Evolutionary conservation across 1,140 invertebrate species (phyloP).

Genomic region (Acromyrmex charruanus): DNA sequence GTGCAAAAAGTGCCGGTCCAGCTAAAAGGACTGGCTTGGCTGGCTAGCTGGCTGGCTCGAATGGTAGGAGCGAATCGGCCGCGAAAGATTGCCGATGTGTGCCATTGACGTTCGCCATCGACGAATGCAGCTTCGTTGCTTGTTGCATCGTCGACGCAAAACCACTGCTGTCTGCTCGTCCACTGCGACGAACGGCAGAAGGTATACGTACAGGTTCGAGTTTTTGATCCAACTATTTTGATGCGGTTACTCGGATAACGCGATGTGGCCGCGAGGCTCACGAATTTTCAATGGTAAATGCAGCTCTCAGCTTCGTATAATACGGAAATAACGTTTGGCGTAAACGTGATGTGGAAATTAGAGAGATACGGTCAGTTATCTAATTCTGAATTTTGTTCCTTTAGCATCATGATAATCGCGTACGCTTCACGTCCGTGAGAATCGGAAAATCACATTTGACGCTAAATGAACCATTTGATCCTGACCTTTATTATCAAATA

Average conservation of each 20-base stretch:
- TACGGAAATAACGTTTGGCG: not conserved
- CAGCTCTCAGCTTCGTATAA: not conserved
- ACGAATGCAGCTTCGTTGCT: constrained; percentile 22
- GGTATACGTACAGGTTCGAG: not conserved
- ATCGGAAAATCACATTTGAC: constrained; percentile 2
- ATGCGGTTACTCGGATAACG: constrained; percentile 13
- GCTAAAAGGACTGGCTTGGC: constrained; percentile 33
- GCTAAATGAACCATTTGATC: constrained; percentile 13
- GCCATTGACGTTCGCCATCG: constrained; percentile 55
- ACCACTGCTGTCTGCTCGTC: constrained; percentile 2
- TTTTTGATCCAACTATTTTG: constrained; percentile 40
- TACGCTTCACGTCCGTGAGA: not conserved
- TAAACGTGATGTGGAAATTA: constrained; percentile 24
- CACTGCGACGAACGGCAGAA: constrained; percentile 11
- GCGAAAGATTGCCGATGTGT: constrained; percentile 51
- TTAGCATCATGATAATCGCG: not conserved
- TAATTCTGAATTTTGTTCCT: constrained; percentile 29
- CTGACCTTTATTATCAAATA: constrained; percentile 12
- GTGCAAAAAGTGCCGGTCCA: constrained; percentile 62
- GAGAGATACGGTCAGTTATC: not conserved
- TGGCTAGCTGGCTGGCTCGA: not conserved
- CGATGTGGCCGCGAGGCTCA: not conserved
- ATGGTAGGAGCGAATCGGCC: constrained; percentile 30
- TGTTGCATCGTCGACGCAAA: constrained; percentile 43
- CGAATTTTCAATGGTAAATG: not conserved